Evolutionary conservation across 2,113 vertebrate genomes (phyloP), one percentile per base, ranked within the genome.

Genomic region (Mirounga angustirostris): DNA sequence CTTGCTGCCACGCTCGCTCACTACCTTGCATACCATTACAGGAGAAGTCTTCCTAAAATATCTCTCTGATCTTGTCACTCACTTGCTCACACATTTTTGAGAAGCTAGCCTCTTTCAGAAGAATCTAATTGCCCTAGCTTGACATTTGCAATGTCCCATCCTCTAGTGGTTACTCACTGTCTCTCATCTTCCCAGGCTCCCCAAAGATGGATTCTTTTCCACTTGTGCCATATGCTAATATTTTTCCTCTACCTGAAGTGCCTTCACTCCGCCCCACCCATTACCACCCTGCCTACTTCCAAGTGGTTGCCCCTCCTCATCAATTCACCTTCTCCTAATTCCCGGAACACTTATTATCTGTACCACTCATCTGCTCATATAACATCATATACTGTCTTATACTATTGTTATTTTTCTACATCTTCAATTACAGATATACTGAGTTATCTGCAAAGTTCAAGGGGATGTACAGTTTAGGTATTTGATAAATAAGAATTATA

Each of bases 41-140:
- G 81, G 22, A 93, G 28, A 96, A 96, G 81, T 59, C 36, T 40
- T 88, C 50, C 40, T 54, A 59, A 87, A 89, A 81, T 71, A 40
- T 83, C 56, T 90, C 69, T 81, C 79, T 71, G 43, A 91, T 78
- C 46, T 74, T 82, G 40, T 82, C 16, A 67, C 19, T 86, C 26
- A 24, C 28, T 69, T 74, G 46, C 54, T 97, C 81, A 86, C 78
- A 33, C 94, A 50, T 1, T 50, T 43, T 46, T 58, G 26, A 16
- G 7, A 26, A 81, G 18, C 18, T 36, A 58, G 65, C 33, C 54
- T 85, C 89, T 93, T 91, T 61, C 24, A 21, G 69, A 61, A 80
- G 54, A 73, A 12, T 46, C n/a, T 76, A 43, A 65, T 30, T 52
- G 50, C 69, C 24, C 46, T 89, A 73, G 18, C 46, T 92, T 92